Evolutionary conservation across 2,888 invertebrate genomes (phyloP), one percentile per base, ranked within the genome.

Genomic region (Tuberolachnus salignus): DNA sequence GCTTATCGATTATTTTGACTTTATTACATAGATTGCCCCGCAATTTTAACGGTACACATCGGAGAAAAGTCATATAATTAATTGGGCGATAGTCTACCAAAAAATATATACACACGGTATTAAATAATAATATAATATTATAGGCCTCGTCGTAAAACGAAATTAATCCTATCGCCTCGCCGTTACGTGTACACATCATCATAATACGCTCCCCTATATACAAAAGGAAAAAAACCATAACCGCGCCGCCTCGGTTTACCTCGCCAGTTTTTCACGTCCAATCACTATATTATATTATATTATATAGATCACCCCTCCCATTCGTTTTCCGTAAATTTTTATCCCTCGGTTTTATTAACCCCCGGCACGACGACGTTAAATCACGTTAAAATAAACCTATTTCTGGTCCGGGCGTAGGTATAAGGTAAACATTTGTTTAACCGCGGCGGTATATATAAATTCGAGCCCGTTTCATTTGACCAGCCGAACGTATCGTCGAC

Each of bases 61-160:
- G 69, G 53, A 19, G 21, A 53, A 69, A 42, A 55, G 69, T 53
- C 53, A 55, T 69, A 42, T 34, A 69, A 19, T n/a, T n/a, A n/a
- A n/a, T n/a, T n/a, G n/a, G 53, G 4, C 51, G 13, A 11, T 11
- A 11, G 13, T 16, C 14, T 19, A 53, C 8, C 8, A n/a, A n/a
- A 10, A 53, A 53, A 53, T 19, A 8, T 1, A 23, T 61, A 42
- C 42, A 21, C 63, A 1, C n/a, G n/a, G n/a, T n/a, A n/a, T n/a
- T n/a, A n/a, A n/a, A n/a, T 49, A 34, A 55, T 55, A 55, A 55
- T 23, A 34, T 23, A n/a, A n/a, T 14, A 14, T 21, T 8, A 19
- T 55, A 19, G 34, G 69, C 42, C 19, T 34, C 6, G 69, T 34
- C 53, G 14, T 69, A 69, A 69, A 69, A 69, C 69, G 14, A 53